Percentiles rank a stretch among this genome's conserved stretches.
phyloP scores from a whole-genome alignment of 1,140 invertebrate genomes.

The Drosophila equinoxialis region DNA sequence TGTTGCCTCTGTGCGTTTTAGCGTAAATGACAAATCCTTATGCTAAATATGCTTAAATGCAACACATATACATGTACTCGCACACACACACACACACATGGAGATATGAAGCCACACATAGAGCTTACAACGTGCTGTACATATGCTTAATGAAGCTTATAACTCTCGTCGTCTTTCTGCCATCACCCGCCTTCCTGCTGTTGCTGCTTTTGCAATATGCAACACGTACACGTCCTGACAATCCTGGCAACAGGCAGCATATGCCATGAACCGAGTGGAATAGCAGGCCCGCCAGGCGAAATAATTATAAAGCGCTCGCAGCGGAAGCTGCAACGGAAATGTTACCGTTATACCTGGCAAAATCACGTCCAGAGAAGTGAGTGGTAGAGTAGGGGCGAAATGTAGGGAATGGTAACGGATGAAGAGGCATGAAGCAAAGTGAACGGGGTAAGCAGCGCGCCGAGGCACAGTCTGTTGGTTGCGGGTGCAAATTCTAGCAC shows the following conservation, averaged over 20 bases:
- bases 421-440: not conserved
- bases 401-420: not conserved
- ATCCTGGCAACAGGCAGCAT: constrained; percentile 80
- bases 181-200: not conserved
- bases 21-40: constrained; percentile 81
- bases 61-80: constrained; percentile 42
- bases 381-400: constrained; percentile 8
- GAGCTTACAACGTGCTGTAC: constrained; percentile 76
- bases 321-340: constrained; percentile 80
- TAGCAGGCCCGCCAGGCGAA: constrained; percentile 74
- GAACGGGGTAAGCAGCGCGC: not conserved
- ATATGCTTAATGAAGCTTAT: constrained; percentile 83
- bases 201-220: constrained; percentile 50
- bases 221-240: constrained; percentile 75
- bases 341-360: constrained; percentile 74
- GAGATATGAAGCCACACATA: constrained; percentile 19
- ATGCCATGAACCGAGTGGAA: constrained; percentile 66
- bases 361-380: constrained; percentile 63
- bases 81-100: constrained; percentile 26
- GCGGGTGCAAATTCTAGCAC: constrained; percentile 79
- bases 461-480: constrained; percentile 47
- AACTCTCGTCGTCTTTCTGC: constrained; percentile 65
- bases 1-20: constrained; percentile 42
- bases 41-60: constrained; percentile 83
- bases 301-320: constrained; percentile 81